Conservation (phyloP, 2,797 vertebrate species). For the Clamator glandarius region DNA sequence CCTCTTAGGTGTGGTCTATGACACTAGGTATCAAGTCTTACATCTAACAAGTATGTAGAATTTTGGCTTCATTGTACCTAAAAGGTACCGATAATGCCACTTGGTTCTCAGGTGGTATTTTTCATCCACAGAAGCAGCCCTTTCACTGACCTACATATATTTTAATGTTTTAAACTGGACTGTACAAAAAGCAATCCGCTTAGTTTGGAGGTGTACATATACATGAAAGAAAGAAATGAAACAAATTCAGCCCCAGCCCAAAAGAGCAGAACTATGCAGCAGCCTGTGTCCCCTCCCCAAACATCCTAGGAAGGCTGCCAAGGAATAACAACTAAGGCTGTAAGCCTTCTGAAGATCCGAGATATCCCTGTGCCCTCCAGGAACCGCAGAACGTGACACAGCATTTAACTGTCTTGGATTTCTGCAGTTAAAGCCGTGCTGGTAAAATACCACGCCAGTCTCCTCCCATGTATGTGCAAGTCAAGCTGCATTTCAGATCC, state of each 20-base stretch:
- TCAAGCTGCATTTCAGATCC: not conserved
- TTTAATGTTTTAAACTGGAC: not conserved
- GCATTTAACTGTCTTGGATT: not conserved
- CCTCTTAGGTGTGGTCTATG: not conserved
- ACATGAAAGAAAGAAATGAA: not conserved
- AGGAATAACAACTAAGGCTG: accelerated
- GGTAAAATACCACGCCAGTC: not conserved
- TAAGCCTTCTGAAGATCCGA: accelerated
- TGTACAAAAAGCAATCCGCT: not conserved
- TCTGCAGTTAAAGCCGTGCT: not conserved
- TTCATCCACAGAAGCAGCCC: not conserved
- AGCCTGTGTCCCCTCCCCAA: not conserved
- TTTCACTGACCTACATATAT: not conserved
- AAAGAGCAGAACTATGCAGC: not conserved
- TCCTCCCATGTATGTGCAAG: accelerated
- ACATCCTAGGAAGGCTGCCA: not conserved
- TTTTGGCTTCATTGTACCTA: not conserved
- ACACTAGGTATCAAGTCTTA: not conserved
- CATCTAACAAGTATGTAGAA: accelerated
- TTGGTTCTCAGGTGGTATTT: not conserved
- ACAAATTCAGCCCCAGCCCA: too few relatives aligned
- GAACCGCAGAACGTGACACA: accelerated
- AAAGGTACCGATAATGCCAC: accelerated
- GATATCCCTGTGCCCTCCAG: not conserved
- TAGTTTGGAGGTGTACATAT: not conserved